Conservation (phyloP, 2,888 invertebrate genomes). For the Schizotus pectinicornis region DNA sequence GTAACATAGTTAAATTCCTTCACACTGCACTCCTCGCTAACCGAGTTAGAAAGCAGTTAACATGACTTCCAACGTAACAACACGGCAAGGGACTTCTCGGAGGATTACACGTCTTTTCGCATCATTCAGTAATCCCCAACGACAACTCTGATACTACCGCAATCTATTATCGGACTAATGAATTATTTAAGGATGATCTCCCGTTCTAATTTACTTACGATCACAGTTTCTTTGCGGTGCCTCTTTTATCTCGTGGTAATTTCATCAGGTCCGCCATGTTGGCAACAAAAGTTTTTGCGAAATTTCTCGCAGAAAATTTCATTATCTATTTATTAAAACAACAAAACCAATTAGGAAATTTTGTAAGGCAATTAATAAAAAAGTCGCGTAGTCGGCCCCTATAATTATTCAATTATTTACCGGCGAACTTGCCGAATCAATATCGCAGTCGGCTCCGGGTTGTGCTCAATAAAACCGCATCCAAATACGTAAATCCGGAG, state of each 20-base stretch:
- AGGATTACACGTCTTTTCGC: constrained; percentile 45
- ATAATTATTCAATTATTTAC: neutral
- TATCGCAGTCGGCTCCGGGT: neutral
- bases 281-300: constrained; percentile 29
- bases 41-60: constrained; percentile 33
- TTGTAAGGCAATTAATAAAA: constrained; percentile 6
- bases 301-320: constrained; percentile 32
- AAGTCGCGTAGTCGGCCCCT: neutral
- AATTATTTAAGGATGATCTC: constrained; percentile 38
- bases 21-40: constrained; percentile 16
- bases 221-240: neutral
- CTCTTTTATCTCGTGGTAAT: constrained; percentile 6
- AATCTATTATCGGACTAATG: constrained; percentile 46
- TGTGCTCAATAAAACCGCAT: neutral
- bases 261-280: neutral
- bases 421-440: neutral
- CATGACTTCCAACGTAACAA: constrained; percentile 37
- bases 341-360: constrained; percentile 18
- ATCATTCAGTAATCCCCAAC: constrained; percentile 44
- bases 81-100: constrained; percentile 31
- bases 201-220: constrained; percentile 31
- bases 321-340: constrained; percentile 34
- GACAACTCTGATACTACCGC: constrained; percentile 41
- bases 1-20: constrained; percentile 28
- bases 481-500: neutral